A percentile compares a stretch with the other conserved stretches of the same genome.
These are phyloP conservation scores for Ooceraea biroi DNA, from an alignment of 1,140 invertebrate species.

Conservation along the genomic window DNA sequence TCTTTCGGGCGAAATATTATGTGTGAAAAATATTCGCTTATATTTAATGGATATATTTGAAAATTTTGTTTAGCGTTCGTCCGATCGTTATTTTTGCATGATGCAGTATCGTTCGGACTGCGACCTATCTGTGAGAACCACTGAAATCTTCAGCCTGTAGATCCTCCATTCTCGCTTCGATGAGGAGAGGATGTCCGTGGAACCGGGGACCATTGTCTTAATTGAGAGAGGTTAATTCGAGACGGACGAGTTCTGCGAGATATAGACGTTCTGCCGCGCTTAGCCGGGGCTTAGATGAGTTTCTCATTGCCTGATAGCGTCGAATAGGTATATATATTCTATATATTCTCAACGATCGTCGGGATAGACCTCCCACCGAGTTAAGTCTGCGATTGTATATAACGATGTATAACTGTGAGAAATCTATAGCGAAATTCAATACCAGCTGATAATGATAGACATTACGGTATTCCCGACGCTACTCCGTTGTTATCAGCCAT, in stretches of 20 bases:
- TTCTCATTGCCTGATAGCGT: conserved; percentile 65
- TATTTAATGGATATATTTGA: too few species aligned
- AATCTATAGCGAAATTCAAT: conserved; percentile 42
- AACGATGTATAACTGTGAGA: conserved; percentile 46
- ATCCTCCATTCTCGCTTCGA: conserved; percentile 69
- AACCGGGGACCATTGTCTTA: conserved; percentile 74
- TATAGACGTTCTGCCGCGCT: conserved; percentile 71
- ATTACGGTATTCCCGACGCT: conserved; percentile 4
- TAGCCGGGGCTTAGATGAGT: conserved; percentile 66
- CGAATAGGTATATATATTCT: conserved; percentile 35
- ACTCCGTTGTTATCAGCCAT: background rate
- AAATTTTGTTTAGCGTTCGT: too few species aligned
- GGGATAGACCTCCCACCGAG: conserved; percentile 1
- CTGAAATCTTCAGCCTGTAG: conserved; percentile 60
- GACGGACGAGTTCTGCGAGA: conserved; percentile 73
- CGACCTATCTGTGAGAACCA: conserved; percentile 55
- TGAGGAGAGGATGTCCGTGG: conserved; percentile 71
- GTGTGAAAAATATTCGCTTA: too few species aligned
- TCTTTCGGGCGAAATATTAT: background rate
- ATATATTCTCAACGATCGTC: conserved; percentile 43
- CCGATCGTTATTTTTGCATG: conserved; percentile 12
- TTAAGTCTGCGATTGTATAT: conserved; percentile 34
- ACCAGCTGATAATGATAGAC: conserved; percentile 25
- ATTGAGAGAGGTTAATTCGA: conserved; percentile 77
- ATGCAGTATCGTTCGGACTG: background rate